These are phyloP conservation scores for Sarcophaga peregrina DNA, from an alignment of 1,140 invertebrate genomes.

Conservation along the genomic window DNA sequence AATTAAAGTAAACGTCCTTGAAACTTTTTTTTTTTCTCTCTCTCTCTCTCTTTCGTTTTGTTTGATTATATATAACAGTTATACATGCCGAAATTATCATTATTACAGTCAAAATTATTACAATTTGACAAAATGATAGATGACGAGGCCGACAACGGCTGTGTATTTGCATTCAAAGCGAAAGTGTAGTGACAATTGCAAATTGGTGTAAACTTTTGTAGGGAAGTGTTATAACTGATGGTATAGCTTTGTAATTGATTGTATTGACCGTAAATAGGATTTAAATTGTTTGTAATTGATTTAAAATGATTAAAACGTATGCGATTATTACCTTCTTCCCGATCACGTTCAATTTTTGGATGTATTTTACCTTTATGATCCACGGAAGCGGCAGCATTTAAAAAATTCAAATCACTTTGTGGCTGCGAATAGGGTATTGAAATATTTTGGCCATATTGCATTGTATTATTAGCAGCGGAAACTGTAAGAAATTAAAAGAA, in stretches of 20 bases:
- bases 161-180: not conserved
- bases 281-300: not conserved
- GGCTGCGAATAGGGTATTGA: slow-evolving; percentile 66
- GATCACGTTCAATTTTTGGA: slow-evolving; percentile 67
- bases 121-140: not conserved
- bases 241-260: not conserved
- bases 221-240: not conserved
- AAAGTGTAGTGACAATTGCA: not conserved
- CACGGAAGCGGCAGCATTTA: slow-evolving; percentile 55
- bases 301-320: not conserved
- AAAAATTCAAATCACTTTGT: slow-evolving; percentile 65
- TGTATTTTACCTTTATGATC: slow-evolving; percentile 67
- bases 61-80: slow-evolving; percentile 6
- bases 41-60: too few species aligned
- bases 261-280: not conserved
- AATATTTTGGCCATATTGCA: slow-evolving; percentile 67
- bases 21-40: not conserved
- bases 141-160: not conserved
- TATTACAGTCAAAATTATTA: slow-evolving; percentile 29
- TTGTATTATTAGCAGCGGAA: slow-evolving; percentile 63
- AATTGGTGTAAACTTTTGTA: not conserved
- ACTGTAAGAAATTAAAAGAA: slow-evolving; percentile 52
- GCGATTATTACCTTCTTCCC: slow-evolving; percentile 64
- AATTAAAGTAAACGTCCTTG: slow-evolving; percentile 16
- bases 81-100: slow-evolving; percentile 31